Conservation (phyloP, 2,888 invertebrate genomes). For the Brachycybe producta region DNA sequence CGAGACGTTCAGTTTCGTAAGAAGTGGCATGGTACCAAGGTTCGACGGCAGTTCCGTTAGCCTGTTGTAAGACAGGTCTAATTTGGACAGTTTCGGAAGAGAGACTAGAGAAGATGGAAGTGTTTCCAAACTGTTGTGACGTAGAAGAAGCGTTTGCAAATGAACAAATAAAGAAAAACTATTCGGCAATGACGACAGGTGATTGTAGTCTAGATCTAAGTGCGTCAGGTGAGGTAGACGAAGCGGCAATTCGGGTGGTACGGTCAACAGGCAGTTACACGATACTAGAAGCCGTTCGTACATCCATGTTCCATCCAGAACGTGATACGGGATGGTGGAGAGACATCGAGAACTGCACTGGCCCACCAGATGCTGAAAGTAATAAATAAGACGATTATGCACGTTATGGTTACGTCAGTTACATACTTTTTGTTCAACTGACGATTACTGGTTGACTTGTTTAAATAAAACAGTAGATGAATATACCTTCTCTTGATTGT, state of each 20-base stretch:
- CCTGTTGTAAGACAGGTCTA: conserved; percentile 31
- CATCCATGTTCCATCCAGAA: conserved; percentile 31
- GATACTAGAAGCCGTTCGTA: conserved; percentile 32
- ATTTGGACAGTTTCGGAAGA: conserved; percentile 30
- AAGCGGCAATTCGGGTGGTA: conserved; percentile 32
- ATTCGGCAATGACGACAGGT: conserved; percentile 29
- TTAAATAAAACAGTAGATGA: neutral
- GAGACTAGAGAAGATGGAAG: conserved; percentile 30
- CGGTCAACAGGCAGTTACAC: conserved; percentile 31
- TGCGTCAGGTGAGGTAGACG: conserved; percentile 32
- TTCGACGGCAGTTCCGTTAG: conserved; percentile 29
- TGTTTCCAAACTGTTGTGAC: conserved; percentile 28
- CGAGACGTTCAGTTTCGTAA: conserved; percentile 30
- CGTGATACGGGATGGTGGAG: conserved; percentile 29
- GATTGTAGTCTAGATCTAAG: conserved; percentile 32
- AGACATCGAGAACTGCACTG: conserved; percentile 29
- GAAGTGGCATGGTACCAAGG: conserved; percentile 29
- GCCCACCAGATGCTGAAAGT: conserved; percentile 31
- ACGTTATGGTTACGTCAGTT: neutral
- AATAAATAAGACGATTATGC: conserved; percentile 3
- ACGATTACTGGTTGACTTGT: no score
- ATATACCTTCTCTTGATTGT: neutral
- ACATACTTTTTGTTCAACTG: no score
- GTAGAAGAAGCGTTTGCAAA: conserved; percentile 28
- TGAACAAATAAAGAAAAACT: conserved; percentile 33